Evolutionary conservation across 2,888 invertebrate genomes (phyloP).

Genomic region (Netelia virgata): DNA sequence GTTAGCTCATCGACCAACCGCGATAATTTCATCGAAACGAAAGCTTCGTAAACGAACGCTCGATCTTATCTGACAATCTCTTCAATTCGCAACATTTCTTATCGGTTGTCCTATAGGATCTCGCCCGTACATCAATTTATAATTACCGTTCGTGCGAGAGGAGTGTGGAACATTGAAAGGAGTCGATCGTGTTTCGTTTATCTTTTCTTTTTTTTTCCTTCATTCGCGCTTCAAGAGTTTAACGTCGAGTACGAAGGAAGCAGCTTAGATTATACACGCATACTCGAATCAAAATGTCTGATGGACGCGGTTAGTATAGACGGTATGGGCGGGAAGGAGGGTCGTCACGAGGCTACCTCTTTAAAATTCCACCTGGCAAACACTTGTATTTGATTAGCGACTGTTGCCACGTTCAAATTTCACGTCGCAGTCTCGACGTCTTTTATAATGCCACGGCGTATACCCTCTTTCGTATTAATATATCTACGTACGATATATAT

Average conservation of each 20-base stretch:
- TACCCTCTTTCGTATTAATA: too few relatives aligned
- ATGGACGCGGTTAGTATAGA: neutral
- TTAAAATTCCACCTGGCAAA: constrained; percentile 76
- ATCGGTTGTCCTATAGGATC: too few relatives aligned
- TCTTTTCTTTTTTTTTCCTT: neutral
- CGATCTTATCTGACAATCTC: too few relatives aligned
- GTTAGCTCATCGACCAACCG: neutral
- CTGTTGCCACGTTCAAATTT: constrained; percentile 74
- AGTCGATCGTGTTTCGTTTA: neutral
- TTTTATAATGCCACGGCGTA: too few relatives aligned
- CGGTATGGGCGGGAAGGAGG: neutral
- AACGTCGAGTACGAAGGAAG: neutral
- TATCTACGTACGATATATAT: too few relatives aligned
- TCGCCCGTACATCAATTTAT: too few relatives aligned
- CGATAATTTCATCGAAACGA: constrained; percentile 11
- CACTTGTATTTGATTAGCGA: constrained; percentile 82
- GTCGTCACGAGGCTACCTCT: constrained; percentile 32
- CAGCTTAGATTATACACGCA: constrained; percentile 51
- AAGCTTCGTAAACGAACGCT: too few relatives aligned
- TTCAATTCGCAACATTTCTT: too few relatives aligned
- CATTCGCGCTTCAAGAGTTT: neutral
- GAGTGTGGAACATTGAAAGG: too few relatives aligned
- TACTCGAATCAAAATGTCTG: constrained; percentile 10
- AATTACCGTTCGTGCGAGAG: too few relatives aligned
- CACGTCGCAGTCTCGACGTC: constrained; percentile 60